Evolutionary conservation across 30 jellyfish, hydroid and myxozoan genomes (phyloP).

Genomic region (Aurelia sp.): DNA sequence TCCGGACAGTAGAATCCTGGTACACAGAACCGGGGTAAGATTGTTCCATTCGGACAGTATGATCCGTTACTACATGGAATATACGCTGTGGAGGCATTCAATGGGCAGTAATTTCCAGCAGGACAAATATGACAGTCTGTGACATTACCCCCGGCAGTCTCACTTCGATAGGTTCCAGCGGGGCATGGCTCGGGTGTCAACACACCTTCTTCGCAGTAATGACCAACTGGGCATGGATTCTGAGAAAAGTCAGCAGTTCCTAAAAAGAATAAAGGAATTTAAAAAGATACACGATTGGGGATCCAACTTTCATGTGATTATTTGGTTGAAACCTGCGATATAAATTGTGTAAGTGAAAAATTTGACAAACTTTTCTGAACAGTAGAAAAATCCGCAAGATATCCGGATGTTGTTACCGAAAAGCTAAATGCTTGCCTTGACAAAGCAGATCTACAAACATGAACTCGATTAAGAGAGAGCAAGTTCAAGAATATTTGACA

Average conservation of each 20-base stretch:
- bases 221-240: conserved; percentile 90
- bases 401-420: too few relatives aligned
- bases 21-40: conserved; percentile 71
- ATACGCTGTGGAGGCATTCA: conserved; percentile 69
- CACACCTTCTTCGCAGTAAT: conserved; percentile 86
- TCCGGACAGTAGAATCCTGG: conserved; percentile 98
- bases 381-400: too few relatives aligned
- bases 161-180: conserved; percentile 88
- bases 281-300: too few relatives aligned
- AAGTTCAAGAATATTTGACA: too few relatives aligned
- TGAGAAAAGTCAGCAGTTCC: conserved; percentile 95
- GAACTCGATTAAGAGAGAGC: too few relatives aligned
- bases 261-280: not conserved
- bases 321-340: too few relatives aligned
- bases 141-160: conserved; percentile 68
- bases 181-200: conserved; percentile 91
- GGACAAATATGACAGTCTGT: conserved; percentile 85
- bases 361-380: too few relatives aligned
- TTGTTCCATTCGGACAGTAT: conserved; percentile 87
- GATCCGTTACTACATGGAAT: conserved; percentile 90
- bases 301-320: too few relatives aligned
- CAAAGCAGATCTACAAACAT: too few relatives aligned
- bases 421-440: too few relatives aligned
- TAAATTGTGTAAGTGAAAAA: too few relatives aligned
- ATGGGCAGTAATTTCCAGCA: conserved; percentile 95